Evolutionary conservation across 2,113 vertebrate species (phyloP).

Genomic region (Mesitornis unicolor): DNA sequence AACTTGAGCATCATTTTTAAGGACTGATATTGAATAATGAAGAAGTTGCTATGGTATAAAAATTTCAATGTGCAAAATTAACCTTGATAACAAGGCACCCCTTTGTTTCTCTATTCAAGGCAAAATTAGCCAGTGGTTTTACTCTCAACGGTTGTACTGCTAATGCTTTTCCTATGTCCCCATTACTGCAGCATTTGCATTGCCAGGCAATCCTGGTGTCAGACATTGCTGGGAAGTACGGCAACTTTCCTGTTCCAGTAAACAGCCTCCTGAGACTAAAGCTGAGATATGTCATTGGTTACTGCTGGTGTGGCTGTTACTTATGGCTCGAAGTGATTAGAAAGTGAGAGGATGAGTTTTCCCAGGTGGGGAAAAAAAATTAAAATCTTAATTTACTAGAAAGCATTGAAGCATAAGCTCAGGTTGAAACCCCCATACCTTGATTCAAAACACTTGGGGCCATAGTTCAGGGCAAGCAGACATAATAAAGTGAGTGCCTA

Average conservation of each 20-base stretch:
- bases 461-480: background rate
- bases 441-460: background rate
- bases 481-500: background rate
- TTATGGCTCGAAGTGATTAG: background rate
- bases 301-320: background rate
- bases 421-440: background rate
- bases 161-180: background rate
- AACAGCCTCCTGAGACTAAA: background rate
- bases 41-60: background rate
- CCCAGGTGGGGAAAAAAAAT: background rate
- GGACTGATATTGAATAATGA: background rate
- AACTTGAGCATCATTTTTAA: background rate
- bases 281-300: background rate
- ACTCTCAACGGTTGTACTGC: background rate
- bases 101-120: background rate
- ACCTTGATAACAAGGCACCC: background rate
- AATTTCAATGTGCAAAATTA: background rate
- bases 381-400: background rate
- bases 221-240: background rate
- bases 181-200: background rate
- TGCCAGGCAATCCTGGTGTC: background rate
- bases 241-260: background rate
- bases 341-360: background rate
- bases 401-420: background rate
- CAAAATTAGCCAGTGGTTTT: background rate